Conservation (phyloP, 2,888 invertebrate genomes). For the Thereva unica region DNA sequence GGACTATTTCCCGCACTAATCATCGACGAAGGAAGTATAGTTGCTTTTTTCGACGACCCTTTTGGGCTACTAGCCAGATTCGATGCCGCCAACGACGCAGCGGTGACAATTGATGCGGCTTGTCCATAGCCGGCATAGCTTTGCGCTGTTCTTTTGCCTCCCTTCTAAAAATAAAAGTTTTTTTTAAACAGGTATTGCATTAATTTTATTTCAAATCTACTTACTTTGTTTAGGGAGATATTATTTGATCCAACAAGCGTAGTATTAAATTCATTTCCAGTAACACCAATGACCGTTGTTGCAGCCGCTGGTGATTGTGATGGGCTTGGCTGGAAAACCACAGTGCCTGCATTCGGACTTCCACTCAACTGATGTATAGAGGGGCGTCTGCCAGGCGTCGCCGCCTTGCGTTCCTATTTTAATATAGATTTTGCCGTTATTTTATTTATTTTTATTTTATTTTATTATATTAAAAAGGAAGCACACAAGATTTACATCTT, state of each 20-base stretch:
- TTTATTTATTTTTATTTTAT: too few species aligned
- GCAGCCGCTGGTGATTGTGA: constrained; percentile 58
- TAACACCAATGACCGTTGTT: constrained; percentile 57
- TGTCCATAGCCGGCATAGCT: constrained; percentile 54
- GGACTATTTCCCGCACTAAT: constrained; percentile 53
- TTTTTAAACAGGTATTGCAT: constrained; percentile 3
- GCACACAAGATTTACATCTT: too few species aligned
- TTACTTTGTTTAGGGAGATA: constrained; percentile 58
- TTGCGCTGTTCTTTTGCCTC: constrained; percentile 36
- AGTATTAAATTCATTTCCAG: constrained; percentile 59
- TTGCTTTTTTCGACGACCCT: constrained; percentile 55
- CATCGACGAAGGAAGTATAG: constrained; percentile 46
- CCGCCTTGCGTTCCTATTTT: constrained; percentile 58
- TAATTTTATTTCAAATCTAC: constrained; percentile 1
- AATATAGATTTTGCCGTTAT: neutral
- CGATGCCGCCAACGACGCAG: constrained; percentile 57
- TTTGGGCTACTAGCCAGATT: constrained; percentile 58
- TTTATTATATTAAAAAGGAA: too few species aligned
- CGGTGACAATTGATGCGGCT: constrained; percentile 51
- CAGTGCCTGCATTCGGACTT: constrained; percentile 58
- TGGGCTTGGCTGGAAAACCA: constrained; percentile 59
- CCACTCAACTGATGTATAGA: constrained; percentile 59
- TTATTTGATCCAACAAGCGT: constrained; percentile 59
- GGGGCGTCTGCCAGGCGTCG: constrained; percentile 59
- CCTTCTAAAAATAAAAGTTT: constrained; percentile 38